Conservation (phyloP, 1,140 invertebrate genomes). For the Laupala kohalensis region DNA sequence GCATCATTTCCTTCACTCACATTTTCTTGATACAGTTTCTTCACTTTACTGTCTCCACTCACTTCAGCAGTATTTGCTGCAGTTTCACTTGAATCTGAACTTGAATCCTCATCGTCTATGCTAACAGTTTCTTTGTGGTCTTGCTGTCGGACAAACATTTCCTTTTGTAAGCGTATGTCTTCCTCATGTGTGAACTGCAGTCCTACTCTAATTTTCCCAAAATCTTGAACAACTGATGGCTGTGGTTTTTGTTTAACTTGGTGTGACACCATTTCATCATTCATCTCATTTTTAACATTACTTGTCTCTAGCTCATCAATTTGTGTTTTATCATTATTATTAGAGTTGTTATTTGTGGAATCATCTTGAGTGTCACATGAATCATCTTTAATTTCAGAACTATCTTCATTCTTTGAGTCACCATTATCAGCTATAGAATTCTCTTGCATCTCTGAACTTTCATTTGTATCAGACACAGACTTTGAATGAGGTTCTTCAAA, state of each 20-base stretch:
- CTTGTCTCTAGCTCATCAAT: conserved; percentile 15
- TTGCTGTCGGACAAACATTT: not conserved
- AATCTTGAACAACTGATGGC: conserved; percentile 55
- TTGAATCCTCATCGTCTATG: too few species aligned
- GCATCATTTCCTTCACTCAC: too few species aligned
- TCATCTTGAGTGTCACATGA: not conserved
- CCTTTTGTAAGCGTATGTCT: conserved; percentile 36
- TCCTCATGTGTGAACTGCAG: conserved; percentile 54
- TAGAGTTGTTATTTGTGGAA: not conserved
- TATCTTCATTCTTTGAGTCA: conserved; percentile 19
- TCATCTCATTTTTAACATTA: conserved; percentile 17
- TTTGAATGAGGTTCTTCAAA: conserved; percentile 47
- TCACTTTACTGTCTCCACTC: not conserved
- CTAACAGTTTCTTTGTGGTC: too few species aligned
- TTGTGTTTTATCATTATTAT: conserved; percentile 14
- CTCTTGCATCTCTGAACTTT: conserved; percentile 14
- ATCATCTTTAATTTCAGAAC: conserved; percentile 14
- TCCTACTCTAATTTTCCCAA: conserved; percentile 63
- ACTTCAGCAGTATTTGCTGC: not conserved
- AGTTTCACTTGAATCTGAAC: not conserved
- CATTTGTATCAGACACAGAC: conserved; percentile 6
- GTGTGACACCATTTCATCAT: conserved; percentile 21
- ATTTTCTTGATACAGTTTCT: not conserved
- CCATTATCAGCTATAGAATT: conserved; percentile 13
- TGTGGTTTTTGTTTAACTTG: not conserved